Percentiles rank a stretch among this genome's conserved stretches.
phyloP scores from a whole-genome alignment of 2,113 vertebrate genomes.

The Rhinichthys klamathensis region DNA sequence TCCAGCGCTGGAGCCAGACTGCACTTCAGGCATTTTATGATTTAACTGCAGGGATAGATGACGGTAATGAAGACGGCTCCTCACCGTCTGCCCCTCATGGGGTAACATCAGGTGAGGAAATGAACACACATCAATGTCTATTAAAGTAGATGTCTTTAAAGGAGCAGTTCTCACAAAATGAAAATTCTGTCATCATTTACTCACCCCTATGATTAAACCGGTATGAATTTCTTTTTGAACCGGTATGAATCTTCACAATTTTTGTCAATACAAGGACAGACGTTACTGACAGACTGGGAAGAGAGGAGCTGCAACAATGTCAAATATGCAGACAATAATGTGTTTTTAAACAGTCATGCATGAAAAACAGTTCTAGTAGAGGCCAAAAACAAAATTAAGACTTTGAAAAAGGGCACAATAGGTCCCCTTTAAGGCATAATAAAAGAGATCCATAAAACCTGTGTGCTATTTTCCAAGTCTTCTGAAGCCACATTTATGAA shows the following conservation, averaged over 20 bases:
- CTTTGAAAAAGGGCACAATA: too few species aligned
- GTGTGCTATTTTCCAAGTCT: background rate
- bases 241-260: constrained; percentile 6
- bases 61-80: constrained; percentile 55
- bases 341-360: too few species aligned
- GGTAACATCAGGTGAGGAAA: constrained; percentile 58
- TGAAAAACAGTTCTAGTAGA: too few species aligned
- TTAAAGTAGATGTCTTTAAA: constrained; percentile 9
- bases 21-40: constrained; percentile 49
- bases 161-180: background rate
- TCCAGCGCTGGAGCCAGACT: constrained; percentile 16
- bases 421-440: background rate
- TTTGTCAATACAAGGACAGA: background rate
- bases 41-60: constrained; percentile 54
- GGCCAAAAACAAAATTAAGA: too few species aligned
- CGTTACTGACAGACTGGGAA: too few species aligned
- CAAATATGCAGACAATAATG: too few species aligned
- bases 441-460: background rate
- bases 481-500: background rate
- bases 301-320: too few species aligned
- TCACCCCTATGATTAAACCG: background rate
- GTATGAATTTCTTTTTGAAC: background rate
- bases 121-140: constrained; percentile 34
- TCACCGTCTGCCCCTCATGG: constrained; percentile 50
- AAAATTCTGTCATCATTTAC: constrained; percentile 39